Evolutionary conservation across 2,797 vertebrate species (phyloP), one percentile per base, ranked within the genome.

Genomic region (Furcifer pardalis): DNA sequence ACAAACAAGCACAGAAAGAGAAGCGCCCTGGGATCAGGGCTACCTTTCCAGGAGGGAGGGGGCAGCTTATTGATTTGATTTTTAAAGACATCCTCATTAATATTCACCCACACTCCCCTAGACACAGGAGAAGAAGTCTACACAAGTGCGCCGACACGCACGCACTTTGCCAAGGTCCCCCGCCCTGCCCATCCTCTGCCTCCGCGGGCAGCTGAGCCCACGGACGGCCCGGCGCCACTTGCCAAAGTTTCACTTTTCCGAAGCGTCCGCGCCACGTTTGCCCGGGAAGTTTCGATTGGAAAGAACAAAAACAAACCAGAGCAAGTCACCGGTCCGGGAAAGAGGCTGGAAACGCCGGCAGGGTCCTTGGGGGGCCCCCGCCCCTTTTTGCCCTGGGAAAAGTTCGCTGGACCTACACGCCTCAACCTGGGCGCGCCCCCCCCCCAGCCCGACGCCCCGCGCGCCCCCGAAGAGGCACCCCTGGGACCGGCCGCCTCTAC

Each of bases 401-500:
- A 93, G 93, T 94, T 92, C 80, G 83, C 77, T 87, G 87, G 84
- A 88, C 84, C 7, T 86, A 87, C 35, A 10, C 42, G 13, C 3
- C 21, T 2, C 9, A 37, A 35, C 8, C 5, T 10, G 27, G 3
- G 30, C n/a, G 8, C 63, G 44, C 74, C 46, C 21, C 19, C 40
- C 27, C 46, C 46, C n/a, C 9, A 1, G 2, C 37, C 8, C 15
- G 17, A 13, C 62, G 5, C 62, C n/a, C 60, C 76, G 5, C 49
- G 83, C 65, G 68, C 30, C 32, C 30, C 44, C 2, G 23, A 77
- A 46, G 44, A 23, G 7, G 62, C 85, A 81, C 82, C 73, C 88
- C 86, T 79, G 87, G 89, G 89, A 82, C 74, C 75, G 32, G 83
- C 63, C 91, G 71, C 88, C n/a, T n/a, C n/a, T 93, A 95, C 96